Base-by-base conservation (phyloP, 2,888 invertebrate species). In the Coenonympha glycerion region DNA sequence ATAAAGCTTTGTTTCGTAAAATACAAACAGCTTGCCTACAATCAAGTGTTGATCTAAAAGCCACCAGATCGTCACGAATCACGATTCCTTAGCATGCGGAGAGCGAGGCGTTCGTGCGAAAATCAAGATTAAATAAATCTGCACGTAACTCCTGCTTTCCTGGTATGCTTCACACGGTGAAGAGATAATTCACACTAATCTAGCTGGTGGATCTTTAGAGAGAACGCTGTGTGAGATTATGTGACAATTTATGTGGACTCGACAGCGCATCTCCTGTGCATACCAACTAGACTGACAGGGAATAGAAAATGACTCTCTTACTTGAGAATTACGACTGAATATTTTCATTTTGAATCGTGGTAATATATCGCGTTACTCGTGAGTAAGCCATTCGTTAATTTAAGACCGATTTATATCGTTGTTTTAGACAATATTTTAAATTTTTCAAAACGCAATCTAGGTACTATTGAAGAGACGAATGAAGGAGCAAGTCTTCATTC, bases 201-300 rank as follows among this genome's bases (percentile, higher is more conserved):
- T 39, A 40, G 41, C 37, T 45, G 33, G 45, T 53, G 40, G 50
- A 56, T 56, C 56, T 56, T 37, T 47, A 46, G 21, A 39, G 53
- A 46, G 53, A 49, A 51, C 42, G n/a, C n/a, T n/a, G n/a, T 28
- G 47, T 45, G 47, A 50, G 53, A 53, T 53, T 51, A 47, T 52
- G 53, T 56, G 53, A 56, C 53, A 56, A 56, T 56, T 56, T 56
- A 56, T 56, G 49, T 41, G 50, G 47, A 45, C 47, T 44, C 34
- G 26, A 21, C 28, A 15, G 3, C 31, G 18, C 15, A 22, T 19
- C 24, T 15, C 31, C 40, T 37, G 24, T 39, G 53, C 55, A 50
- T 53, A 55, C 53, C 13, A 50, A 55, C 30, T 45, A 40, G 16
- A 34, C 24, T 24, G 8, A 31, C 2, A 46, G 26, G 24, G 50